These are phyloP conservation scores for Cataglyphis rosenhaueri DNA, from an alignment of 2,888 invertebrate genomes.

Conservation along the genomic window DNA sequence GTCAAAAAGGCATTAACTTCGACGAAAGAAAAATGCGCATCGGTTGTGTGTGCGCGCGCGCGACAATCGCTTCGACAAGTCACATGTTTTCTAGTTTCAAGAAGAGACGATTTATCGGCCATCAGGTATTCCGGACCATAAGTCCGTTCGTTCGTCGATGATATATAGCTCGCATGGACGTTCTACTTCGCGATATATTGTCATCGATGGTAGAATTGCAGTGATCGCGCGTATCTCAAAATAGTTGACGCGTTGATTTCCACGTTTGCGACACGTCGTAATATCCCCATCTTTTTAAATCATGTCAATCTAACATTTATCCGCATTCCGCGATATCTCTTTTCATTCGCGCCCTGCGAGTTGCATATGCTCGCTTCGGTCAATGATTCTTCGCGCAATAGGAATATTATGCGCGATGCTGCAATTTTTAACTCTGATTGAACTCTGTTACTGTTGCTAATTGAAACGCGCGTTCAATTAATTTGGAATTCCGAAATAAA, in stretches of 20 bases:
- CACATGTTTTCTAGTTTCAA: constrained; percentile 42
- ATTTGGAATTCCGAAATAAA: constrained; percentile 29
- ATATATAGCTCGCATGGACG: constrained; percentile 45
- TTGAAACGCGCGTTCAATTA: constrained; percentile 45
- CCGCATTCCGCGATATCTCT: background rate
- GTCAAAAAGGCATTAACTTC: constrained; percentile 9
- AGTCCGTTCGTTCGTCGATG: constrained; percentile 47
- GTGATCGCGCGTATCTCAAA: constrained; percentile 43
- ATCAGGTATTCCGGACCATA: constrained; percentile 49
- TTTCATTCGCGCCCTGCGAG: background rate
- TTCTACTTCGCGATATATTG: constrained; percentile 50
- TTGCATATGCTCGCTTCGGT: background rate
- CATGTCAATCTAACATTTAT: constrained; percentile 4
- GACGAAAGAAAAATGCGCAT: constrained; percentile 26
- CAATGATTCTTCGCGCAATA: background rate
- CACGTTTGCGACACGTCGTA: constrained; percentile 33
- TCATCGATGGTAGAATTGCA: constrained; percentile 37
- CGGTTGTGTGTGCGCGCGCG: background rate
- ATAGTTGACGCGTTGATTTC: constrained; percentile 29
- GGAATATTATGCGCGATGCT: constrained; percentile 17
- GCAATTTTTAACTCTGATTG: constrained; percentile 23
- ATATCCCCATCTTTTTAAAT: constrained; percentile 44
- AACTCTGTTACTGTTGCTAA: constrained; percentile 35
- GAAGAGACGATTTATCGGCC: constrained; percentile 49
- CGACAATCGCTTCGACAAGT: constrained; percentile 44